Evolutionary conservation across 1,140 invertebrate genomes (phyloP).

Genomic region (Drosophila ambigua): DNA sequence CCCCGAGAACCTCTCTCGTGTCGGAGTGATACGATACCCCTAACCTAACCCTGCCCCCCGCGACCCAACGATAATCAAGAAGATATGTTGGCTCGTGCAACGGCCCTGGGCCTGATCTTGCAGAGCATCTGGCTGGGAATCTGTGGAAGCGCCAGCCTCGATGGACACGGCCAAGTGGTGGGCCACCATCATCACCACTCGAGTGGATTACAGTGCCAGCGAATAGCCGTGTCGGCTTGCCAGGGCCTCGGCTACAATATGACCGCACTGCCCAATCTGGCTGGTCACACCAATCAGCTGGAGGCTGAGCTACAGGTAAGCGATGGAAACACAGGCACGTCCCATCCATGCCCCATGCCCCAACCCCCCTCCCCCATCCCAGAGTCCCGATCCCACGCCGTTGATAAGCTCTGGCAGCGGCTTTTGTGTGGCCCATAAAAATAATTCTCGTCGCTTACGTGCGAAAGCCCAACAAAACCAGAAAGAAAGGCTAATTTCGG

Average conservation of each 20-base stretch:
- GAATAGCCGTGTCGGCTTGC: constrained; percentile 91
- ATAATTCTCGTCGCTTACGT: constrained; percentile 62
- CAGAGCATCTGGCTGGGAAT: background rate
- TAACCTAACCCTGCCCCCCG: no score
- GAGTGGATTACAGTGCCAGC: constrained; percentile 88
- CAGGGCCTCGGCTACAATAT: constrained; percentile 93
- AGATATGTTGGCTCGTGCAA: background rate
- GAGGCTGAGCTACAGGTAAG: constrained; percentile 89
- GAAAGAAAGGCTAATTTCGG: background rate
- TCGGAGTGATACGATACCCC: no score
- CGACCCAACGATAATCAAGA: no score
- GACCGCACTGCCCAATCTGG: constrained; percentile 94
- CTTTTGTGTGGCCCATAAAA: constrained; percentile 69
- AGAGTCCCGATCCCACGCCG: background rate
- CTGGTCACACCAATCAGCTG: constrained; percentile 90
- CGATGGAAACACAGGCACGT: constrained; percentile 16
- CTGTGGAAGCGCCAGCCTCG: constrained; percentile 11
- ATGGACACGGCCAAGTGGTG: constrained; percentile 13
- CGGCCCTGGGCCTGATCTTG: background rate
- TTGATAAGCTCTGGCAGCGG: constrained; percentile 44
- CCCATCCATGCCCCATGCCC: background rate
- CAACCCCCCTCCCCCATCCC: background rate
- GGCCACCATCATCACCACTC: constrained; percentile 16
- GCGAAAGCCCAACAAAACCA: constrained; percentile 38
- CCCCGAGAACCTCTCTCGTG: no score